These are phyloP conservation scores for Gobiocypris rarus DNA, from an alignment of 2,113 vertebrate genomes.

Conservation along the genomic window DNA sequence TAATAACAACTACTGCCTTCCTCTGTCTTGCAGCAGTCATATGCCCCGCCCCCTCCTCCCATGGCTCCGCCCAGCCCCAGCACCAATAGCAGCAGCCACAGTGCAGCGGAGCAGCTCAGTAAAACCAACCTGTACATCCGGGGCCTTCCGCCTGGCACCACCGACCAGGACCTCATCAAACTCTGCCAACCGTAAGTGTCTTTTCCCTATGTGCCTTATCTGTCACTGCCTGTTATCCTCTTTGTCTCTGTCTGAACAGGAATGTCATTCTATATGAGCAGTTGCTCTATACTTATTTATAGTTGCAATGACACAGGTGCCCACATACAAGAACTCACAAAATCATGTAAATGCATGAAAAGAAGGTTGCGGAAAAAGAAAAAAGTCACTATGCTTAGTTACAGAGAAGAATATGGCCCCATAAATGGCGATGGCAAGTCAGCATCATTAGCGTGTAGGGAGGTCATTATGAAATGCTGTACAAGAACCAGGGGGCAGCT, in stretches of 20 bases:
- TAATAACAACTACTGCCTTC: slow-evolving; percentile 38
- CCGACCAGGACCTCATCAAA: slow-evolving; percentile 82
- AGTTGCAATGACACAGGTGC: slow-evolving; percentile 55
- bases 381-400: slow-evolving; percentile 48
- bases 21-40: slow-evolving; percentile 87
- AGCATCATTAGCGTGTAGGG: slow-evolving; percentile 54
- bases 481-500: slow-evolving; percentile 56
- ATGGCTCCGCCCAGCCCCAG: slow-evolving; percentile 98
- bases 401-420: slow-evolving; percentile 45
- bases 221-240: not conserved
- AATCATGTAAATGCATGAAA: slow-evolving; percentile 28
- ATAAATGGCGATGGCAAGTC: slow-evolving; percentile 52
- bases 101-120: slow-evolving; percentile 93
- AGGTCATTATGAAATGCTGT: slow-evolving; percentile 56
- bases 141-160: slow-evolving; percentile 91
- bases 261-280: slow-evolving; percentile 35
- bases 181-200: slow-evolving; percentile 80
- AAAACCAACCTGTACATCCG: slow-evolving; percentile 99
- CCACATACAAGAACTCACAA: slow-evolving; percentile 33
- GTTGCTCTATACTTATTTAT: slow-evolving; percentile 24
- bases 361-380: slow-evolving; percentile 49
- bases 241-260: slow-evolving; percentile 45
- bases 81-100: slow-evolving; percentile 92
- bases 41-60: slow-evolving; percentile 94
- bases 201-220: slow-evolving; percentile 37